Evolutionary conservation across 2,888 invertebrate genomes (phyloP).

Genomic region (Phengaris alcon): DNA sequence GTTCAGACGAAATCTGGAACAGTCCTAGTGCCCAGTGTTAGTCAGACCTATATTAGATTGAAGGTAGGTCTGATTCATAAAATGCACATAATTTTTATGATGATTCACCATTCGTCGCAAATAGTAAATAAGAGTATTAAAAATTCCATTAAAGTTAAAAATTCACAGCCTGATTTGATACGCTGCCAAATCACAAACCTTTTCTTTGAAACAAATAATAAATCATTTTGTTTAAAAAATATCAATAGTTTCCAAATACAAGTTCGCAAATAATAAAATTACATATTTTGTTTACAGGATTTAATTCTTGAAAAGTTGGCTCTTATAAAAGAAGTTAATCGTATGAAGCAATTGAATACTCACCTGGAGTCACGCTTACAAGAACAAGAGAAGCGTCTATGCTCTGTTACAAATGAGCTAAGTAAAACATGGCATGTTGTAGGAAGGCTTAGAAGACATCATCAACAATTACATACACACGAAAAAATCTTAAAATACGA

Average conservation of each 20-base stretch:
- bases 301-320: constrained; percentile 91
- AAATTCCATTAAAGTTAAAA: constrained; percentile 12
- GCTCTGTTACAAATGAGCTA: constrained; percentile 88
- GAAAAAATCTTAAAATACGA: constrained; percentile 94
- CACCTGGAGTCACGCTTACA: constrained; percentile 88
- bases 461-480: constrained; percentile 92
- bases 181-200: neutral
- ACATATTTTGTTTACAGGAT: constrained; percentile 75
- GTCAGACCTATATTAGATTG: constrained; percentile 91
- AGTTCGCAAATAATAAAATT: constrained; percentile 16
- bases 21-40: constrained; percentile 89
- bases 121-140: neutral
- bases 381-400: constrained; percentile 87
- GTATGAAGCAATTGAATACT: constrained; percentile 88
- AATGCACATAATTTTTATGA: neutral
- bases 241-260: neutral
- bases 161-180: neutral
- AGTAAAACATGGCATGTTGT: constrained; percentile 94
- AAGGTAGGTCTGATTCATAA: constrained; percentile 76
- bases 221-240: neutral
- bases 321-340: constrained; percentile 88
- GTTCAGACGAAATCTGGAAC: constrained; percentile 88
- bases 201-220: neutral
- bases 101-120: neutral
- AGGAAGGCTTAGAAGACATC: constrained; percentile 84